Evolutionary conservation across 2,888 invertebrate species (phyloP).

Genomic region (Xylophagus ater): DNA sequence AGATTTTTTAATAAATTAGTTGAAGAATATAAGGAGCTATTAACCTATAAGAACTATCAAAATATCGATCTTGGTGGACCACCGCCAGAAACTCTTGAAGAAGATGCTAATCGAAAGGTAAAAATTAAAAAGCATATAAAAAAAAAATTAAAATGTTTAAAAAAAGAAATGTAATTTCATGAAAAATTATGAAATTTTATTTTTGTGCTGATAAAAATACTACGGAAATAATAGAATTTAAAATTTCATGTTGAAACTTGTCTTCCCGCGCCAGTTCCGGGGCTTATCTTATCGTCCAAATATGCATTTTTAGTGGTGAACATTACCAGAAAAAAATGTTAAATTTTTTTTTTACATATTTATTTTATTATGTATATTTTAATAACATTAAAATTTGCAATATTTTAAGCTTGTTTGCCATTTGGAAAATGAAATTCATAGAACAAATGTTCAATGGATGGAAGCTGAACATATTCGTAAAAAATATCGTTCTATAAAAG

Average conservation of each 20-base stretch:
- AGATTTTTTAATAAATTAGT: slow-evolving; percentile 46
- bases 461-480: slow-evolving; percentile 69
- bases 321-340: neutral
- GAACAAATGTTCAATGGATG: slow-evolving; percentile 68
- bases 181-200: too few relatives aligned
- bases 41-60: slow-evolving; percentile 47
- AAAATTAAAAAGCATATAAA: slow-evolving; percentile 4
- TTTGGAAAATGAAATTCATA: slow-evolving; percentile 71
- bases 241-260: too few relatives aligned
- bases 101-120: slow-evolving; percentile 56
- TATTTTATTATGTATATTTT: too few relatives aligned
- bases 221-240: too few relatives aligned
- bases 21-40: slow-evolving; percentile 48
- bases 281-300: neutral
- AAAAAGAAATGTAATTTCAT: too few relatives aligned
- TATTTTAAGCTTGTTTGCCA: slow-evolving; percentile 48
- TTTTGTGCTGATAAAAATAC: too few relatives aligned
- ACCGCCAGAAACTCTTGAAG: slow-evolving; percentile 40
- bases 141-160: neutral
- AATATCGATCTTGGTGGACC: slow-evolving; percentile 30
- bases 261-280: too few relatives aligned
- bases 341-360: slow-evolving; percentile 1
- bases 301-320: neutral
- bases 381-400: too few relatives aligned
- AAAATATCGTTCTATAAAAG: slow-evolving; percentile 62